Evolutionary conservation across 2,113 vertebrate species (phyloP).

Genomic region (Lamprologus ornatipinnis): DNA sequence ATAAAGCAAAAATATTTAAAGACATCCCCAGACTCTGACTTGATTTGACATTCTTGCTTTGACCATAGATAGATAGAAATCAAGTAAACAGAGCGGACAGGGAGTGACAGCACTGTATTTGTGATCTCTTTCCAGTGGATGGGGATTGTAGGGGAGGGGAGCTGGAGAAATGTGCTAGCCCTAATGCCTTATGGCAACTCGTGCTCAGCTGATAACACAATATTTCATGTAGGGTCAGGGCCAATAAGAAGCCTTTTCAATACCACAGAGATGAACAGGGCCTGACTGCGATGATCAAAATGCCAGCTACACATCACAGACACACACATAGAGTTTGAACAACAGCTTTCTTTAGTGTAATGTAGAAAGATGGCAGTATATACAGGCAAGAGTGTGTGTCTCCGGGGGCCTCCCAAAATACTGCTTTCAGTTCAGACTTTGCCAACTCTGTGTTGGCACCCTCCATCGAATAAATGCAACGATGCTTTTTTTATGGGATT

Average conservation of each 20-base stretch:
- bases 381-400: background rate
- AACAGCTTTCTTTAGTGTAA: background rate
- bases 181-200: slow-evolving; percentile 69
- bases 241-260: slow-evolving; percentile 68
- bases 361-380: background rate
- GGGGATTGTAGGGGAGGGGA: slow-evolving; percentile 12
- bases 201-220: slow-evolving; percentile 66
- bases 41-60: slow-evolving; percentile 17
- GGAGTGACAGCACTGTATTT: slow-evolving; percentile 44
- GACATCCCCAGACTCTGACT: background rate
- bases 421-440: background rate
- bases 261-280: slow-evolving; percentile 56
- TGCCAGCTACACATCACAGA: background rate
- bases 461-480: background rate
- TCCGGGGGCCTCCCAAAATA: background rate
- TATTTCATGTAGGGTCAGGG: slow-evolving; percentile 68
- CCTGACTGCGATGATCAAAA: slow-evolving; percentile 56
- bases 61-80: slow-evolving; percentile 32
- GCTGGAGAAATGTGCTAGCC: slow-evolving; percentile 39
- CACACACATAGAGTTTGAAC: background rate
- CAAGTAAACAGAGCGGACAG: slow-evolving; percentile 39
- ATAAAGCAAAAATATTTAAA: slow-evolving; percentile 1
- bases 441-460: background rate
- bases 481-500: background rate
- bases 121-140: slow-evolving; percentile 39